Evolutionary conservation across 2,113 vertebrate species (phyloP).

Genomic region (Pterophyllum scalare): DNA sequence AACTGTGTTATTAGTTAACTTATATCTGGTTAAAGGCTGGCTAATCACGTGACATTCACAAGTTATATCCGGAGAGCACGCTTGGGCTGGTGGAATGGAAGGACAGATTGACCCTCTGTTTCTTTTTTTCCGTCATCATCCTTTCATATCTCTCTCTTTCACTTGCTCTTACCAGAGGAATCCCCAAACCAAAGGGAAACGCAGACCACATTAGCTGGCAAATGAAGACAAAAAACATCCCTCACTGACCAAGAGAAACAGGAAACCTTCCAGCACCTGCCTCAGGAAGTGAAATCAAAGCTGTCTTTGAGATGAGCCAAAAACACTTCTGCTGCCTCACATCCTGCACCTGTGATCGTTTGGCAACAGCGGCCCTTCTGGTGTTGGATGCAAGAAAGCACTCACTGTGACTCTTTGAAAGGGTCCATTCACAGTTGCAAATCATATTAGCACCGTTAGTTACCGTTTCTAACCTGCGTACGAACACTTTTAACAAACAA

Average conservation of each 20-base stretch:
- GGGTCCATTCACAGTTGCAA: conserved; percentile 46
- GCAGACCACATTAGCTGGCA: conserved; percentile 33
- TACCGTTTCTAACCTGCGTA: conserved; percentile 4
- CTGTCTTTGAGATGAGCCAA: conserved; percentile 67
- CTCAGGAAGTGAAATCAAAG: conserved; percentile 75
- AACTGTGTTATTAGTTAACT: conserved; percentile 67
- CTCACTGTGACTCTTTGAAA: conserved; percentile 51
- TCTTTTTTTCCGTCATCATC: conserved; percentile 2
- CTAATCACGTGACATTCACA: conserved; percentile 70
- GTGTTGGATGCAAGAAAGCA: conserved; percentile 52
- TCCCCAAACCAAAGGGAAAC: conserved; percentile 29
- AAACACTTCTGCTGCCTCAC: conserved; percentile 49
- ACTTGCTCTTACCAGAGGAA: conserved; percentile 21
- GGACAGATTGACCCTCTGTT: conserved; percentile 27
- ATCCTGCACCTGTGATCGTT: conserved; percentile 73
- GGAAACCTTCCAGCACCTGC: conserved; percentile 71
- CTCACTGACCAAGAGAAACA: conserved; percentile 67
- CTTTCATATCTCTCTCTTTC: conserved; percentile 56
- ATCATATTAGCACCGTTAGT: conserved; percentile 13
- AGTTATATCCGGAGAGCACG: conserved; percentile 54
- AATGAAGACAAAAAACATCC: conserved; percentile 58
- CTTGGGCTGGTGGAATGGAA: conserved; percentile 46
- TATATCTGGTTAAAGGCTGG: conserved; percentile 52
- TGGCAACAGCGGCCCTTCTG: conserved; percentile 54
- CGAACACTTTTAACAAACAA: conserved; percentile 3